Base-by-base conservation (phyloP, 2,113 vertebrate genomes). In the Mungos mungo region DNA sequence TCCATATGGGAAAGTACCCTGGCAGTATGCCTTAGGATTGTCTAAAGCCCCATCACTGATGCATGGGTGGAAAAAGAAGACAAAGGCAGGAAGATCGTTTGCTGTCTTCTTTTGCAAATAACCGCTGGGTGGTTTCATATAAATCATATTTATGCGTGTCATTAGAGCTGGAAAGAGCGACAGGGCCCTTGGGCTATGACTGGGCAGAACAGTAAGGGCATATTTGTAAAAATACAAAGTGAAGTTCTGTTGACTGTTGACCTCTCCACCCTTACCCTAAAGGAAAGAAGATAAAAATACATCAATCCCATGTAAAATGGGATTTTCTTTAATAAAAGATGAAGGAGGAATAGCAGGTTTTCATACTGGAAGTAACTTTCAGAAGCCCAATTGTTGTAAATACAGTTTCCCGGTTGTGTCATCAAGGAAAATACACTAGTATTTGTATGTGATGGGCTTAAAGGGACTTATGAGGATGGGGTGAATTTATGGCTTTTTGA, bases 381-480 rank as follows among this genome's bases (percentile, higher is more conserved):
- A 81, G 65, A 95, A 88, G 18, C 45, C 11, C 16, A 63, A 63
- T 38, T 31, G 60, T 33, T 27, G 29, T 81, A 97, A 96, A 92
- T 33, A 52, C 5, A 4, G 38, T 95, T 97, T 96, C 16, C 31
- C 81, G 33, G 57, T 35, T 2, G 50, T 52, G 65, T 74, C 54
- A 52, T 10, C 31, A 88, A 79, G 7, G 77, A 29, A 87, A 41
- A 89, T 63, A 81, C 71, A 31, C 16, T 93, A 1, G 47, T 91
- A 54, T 82, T 88, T 97, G 38, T 16, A 83, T 94, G 79, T 54
- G 5, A 79, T 47, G 33, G 47, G 50, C 90, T 97, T 83, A 8
- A 5, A 65, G 52, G 47, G 15, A 83, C 50, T 60, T 65, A 9
- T 5, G 15, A 68, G 79, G n/a, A 18, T 5, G 13, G 25, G 2